Conservation (phyloP, 2,113 vertebrate genomes). For the Phalacrocorax carbo region DNA sequence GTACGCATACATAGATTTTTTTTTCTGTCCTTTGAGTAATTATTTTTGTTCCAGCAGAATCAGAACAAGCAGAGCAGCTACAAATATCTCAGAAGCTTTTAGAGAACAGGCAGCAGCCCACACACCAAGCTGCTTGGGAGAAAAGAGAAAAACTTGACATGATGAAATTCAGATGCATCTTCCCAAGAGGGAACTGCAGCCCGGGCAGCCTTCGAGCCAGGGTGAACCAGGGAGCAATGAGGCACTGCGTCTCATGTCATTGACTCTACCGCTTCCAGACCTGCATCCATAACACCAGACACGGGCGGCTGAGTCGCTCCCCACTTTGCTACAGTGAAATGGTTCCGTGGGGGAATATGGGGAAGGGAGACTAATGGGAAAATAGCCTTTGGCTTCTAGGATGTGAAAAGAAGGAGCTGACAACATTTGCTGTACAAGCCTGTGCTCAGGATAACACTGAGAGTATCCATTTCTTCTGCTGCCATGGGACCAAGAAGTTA, state of each 20-base stretch:
- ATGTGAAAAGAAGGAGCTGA: neutral
- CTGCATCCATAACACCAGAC: neutral
- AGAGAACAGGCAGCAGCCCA: slow-evolving; percentile 61
- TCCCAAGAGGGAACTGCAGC: neutral
- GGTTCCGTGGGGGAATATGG: neutral
- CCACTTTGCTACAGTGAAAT: slow-evolving; percentile 24
- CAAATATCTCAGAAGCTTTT: slow-evolving; percentile 62
- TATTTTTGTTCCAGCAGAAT: slow-evolving; percentile 55
- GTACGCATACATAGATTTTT: neutral
- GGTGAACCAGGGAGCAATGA: slow-evolving; percentile 24
- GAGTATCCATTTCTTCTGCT: neutral
- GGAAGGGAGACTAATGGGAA: slow-evolving; percentile 17
- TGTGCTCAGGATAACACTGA: neutral
- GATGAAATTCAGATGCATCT: slow-evolving; percentile 58
- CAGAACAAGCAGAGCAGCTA: slow-evolving; percentile 50
- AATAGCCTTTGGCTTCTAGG: neutral
- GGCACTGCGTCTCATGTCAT: neutral
- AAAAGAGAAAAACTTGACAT: slow-evolving; percentile 18
- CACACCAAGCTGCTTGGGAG: slow-evolving; percentile 41
- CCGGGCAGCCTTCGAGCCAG: neutral
- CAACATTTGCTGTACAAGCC: neutral
- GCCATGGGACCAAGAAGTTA: neutral
- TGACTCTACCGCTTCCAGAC: slow-evolving; percentile 8
- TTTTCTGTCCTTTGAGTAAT: neutral
- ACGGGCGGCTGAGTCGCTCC: neutral